These are phyloP conservation scores for Acanthisitta chloris DNA, from an alignment of 2,113 vertebrate genomes.

Conservation along the genomic window DNA sequence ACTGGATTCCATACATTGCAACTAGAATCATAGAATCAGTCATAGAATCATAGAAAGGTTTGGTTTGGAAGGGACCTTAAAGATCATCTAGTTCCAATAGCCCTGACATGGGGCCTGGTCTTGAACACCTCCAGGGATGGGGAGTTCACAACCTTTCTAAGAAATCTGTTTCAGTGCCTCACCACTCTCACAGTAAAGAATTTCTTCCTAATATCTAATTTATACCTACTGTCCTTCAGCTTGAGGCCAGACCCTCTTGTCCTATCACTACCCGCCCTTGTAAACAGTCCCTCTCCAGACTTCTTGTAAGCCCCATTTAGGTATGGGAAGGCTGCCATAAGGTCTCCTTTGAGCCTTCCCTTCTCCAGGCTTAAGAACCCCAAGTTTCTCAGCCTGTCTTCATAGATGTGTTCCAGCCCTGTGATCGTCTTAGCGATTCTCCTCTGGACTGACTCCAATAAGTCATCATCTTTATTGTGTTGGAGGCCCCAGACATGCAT, in stretches of 20 bases:
- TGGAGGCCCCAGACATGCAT: not conserved
- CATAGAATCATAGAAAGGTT: not conserved
- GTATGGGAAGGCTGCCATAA: not conserved
- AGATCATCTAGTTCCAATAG: not conserved
- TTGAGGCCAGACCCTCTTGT: not conserved
- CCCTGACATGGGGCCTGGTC: not conserved
- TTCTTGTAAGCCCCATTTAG: not conserved
- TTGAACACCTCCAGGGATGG: not conserved
- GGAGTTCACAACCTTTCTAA: not conserved
- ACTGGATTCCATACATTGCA: not conserved
- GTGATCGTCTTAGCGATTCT: not conserved
- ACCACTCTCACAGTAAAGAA: not conserved
- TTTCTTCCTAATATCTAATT: not conserved
- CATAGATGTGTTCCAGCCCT: not conserved
- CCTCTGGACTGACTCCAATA: not conserved
- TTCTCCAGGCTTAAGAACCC: not conserved
- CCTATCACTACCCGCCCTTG: not conserved
- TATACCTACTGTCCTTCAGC: not conserved
- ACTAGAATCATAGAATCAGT: not conserved
- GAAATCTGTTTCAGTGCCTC: not conserved
- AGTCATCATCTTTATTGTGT: not conserved
- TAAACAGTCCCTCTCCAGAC: not conserved
- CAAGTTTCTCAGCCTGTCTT: not conserved
- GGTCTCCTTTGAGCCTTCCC: not conserved
- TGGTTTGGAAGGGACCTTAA: not conserved